A percentile compares a stretch with the other conserved stretches of the same genome.
Evolutionary conservation across 2,113 vertebrate genomes (phyloP).

Genomic region (Nettapus auritus): DNA sequence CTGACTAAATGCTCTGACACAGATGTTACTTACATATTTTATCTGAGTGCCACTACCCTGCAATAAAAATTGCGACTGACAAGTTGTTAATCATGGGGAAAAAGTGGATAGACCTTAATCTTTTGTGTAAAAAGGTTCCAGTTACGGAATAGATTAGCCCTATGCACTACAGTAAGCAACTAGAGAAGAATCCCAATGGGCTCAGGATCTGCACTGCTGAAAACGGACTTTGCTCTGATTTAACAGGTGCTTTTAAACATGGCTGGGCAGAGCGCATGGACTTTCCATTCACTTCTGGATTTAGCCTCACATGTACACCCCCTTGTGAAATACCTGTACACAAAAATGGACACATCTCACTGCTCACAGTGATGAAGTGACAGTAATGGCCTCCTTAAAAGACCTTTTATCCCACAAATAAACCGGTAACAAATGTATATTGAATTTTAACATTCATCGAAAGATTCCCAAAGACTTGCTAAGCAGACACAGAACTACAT

Average conservation of each 20-base stretch:
- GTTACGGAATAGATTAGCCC: background rate
- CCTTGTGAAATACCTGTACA: background rate
- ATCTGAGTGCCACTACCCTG: background rate
- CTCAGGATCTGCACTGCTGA: background rate
- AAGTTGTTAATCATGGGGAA: background rate
- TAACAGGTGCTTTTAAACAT: background rate
- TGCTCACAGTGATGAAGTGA: background rate
- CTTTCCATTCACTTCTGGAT: background rate
- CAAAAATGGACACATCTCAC: background rate
- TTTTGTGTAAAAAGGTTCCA: background rate
- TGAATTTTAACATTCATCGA: background rate
- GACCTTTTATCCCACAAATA: background rate
- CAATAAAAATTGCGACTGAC: background rate
- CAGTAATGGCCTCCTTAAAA: background rate
- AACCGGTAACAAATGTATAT: background rate
- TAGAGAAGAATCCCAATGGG: background rate
- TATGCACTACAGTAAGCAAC: background rate
- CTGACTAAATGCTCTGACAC: background rate
- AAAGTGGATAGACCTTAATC: background rate
- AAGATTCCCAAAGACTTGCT: background rate
- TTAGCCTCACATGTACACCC: background rate
- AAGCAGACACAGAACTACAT: background rate
- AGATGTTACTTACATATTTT: background rate
- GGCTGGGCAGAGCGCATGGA: background rate
- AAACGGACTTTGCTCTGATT: background rate